Conservation (phyloP, 2,888 invertebrate species). For the Amiota minor region DNA sequence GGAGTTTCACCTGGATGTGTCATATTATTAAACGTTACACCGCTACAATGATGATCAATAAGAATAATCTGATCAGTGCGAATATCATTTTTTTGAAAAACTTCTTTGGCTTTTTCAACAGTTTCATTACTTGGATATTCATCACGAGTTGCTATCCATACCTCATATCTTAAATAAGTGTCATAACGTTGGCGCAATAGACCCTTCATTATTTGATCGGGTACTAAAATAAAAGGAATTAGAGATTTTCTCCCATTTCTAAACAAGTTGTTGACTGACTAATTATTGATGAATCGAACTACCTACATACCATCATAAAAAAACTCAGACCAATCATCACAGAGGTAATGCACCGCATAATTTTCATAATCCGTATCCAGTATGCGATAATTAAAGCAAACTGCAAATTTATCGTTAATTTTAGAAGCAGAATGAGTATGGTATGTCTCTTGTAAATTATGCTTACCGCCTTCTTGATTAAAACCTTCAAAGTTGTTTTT, state of each 20-base stretch:
- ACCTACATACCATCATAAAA: background rate
- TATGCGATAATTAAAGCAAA: background rate
- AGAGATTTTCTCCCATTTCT: too few species aligned
- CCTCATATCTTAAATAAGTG: background rate
- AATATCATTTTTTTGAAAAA: background rate
- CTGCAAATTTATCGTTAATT: background rate
- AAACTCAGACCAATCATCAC: background rate
- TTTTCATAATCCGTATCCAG: background rate
- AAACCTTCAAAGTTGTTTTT: too few species aligned
- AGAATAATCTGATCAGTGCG: background rate
- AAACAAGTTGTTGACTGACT: background rate
- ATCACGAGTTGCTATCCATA: background rate
- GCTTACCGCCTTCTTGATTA: too few species aligned
- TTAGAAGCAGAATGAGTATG: too few species aligned
- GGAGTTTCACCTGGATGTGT: conserved; percentile 1
- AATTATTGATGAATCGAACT: background rate
- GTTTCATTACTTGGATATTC: background rate
- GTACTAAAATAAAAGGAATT: background rate
- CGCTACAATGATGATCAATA: background rate
- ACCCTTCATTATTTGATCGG: background rate
- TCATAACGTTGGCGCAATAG: background rate
- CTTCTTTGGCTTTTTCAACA: background rate
- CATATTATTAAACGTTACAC: background rate
- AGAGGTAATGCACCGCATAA: background rate
- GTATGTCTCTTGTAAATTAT: too few species aligned